A percentile compares a stretch with the other conserved stretches of the same genome.
Evolutionary conservation across 1,140 invertebrate genomes (phyloP).

Genomic region (Meteorus sp.): DNA sequence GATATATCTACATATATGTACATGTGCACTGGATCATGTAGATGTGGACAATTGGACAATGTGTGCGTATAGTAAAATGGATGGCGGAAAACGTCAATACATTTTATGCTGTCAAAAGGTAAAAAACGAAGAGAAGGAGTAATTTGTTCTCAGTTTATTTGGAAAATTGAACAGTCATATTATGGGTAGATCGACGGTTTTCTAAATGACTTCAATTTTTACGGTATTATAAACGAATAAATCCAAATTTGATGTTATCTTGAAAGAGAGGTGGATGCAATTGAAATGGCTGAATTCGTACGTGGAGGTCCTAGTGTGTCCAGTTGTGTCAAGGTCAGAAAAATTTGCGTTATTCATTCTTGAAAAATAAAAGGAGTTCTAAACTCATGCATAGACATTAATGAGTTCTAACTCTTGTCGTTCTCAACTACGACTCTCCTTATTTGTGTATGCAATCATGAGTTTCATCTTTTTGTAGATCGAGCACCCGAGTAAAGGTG

Average conservation of each 20-base stretch:
- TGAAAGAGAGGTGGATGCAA: constrained; percentile 35
- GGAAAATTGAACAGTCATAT: no score
- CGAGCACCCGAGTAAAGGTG: constrained; percentile 65
- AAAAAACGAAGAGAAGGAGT: background rate
- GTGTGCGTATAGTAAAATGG: background rate
- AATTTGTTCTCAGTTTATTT: no score
- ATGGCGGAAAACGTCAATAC: constrained; percentile 2
- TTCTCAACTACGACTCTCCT: no score
- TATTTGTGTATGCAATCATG: background rate
- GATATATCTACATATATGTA: no score
- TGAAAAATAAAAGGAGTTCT: no score
- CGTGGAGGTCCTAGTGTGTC: constrained; percentile 60
- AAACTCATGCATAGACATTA: background rate
- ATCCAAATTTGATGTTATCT: constrained; percentile 27
- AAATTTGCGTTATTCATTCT: constrained; percentile 24
- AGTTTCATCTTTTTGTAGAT: constrained; percentile 38
- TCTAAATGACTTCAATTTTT: no score
- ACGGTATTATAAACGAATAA: no score
- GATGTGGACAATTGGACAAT: no score
- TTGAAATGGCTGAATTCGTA: constrained; percentile 63
- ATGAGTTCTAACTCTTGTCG: no score
- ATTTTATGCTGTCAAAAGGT: background rate
- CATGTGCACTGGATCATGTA: no score
- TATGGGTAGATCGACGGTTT: no score
- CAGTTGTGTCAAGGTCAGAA: constrained; percentile 56